Evolutionary conservation across 2,113 vertebrate genomes (phyloP).

Genomic region (Mustela nigripes): DNA sequence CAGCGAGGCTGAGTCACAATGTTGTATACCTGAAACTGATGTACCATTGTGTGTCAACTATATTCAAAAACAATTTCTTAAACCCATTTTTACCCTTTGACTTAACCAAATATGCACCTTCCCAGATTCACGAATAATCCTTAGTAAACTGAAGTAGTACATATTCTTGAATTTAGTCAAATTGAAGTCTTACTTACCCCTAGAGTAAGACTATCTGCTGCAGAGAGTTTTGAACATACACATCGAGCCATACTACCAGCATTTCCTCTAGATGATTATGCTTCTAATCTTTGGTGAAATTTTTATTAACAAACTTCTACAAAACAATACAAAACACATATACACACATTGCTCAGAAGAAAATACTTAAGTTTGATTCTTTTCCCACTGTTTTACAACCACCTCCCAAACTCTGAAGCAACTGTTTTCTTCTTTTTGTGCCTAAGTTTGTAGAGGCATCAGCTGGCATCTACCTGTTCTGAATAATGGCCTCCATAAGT

Average conservation of each 20-base stretch:
- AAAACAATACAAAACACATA: constrained; percentile 60
- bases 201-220: constrained; percentile 51
- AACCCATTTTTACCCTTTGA: background rate
- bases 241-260: constrained; percentile 62
- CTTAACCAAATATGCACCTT: background rate
- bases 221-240: background rate
- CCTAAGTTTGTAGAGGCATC: background rate
- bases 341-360: background rate
- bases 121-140: background rate
- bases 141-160: background rate
- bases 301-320: constrained; percentile 59
- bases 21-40: background rate
- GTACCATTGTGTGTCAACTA: background rate
- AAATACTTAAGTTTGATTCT: background rate
- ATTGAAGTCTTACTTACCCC: constrained; percentile 71
- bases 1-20: background rate
- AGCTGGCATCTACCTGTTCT: background rate
- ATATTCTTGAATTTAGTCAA: background rate
- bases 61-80: background rate
- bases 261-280: constrained; percentile 62
- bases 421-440: background rate
- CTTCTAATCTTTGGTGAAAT: constrained; percentile 47
- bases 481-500: background rate
- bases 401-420: constrained; percentile 7
- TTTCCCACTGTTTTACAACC: background rate